Percentiles rank a stretch among this genome's conserved stretches.
phyloP scores from a whole-genome alignment of 1,140 invertebrate genomes.

The Platorchestia sp. region DNA sequence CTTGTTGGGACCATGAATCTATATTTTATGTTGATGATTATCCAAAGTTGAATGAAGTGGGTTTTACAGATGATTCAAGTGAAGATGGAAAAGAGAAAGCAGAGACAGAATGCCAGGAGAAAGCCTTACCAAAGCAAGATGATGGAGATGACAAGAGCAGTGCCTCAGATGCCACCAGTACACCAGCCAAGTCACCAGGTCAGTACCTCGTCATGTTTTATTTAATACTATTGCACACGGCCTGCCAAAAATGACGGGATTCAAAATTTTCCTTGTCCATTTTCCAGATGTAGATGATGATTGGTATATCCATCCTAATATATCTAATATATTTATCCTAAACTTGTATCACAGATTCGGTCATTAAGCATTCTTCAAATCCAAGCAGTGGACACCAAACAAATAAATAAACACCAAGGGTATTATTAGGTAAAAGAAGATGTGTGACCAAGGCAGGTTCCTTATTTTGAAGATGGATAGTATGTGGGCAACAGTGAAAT shows the following conservation, averaged over 20 bases:
- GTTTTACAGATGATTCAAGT: slow-evolving; percentile 33
- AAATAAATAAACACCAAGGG: too few species aligned
- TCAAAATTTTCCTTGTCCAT: too few species aligned
- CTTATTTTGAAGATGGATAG: too few species aligned
- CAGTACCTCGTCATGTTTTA: too few species aligned
- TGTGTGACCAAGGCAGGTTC: too few species aligned
- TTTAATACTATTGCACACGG: neutral
- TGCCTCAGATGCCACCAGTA: neutral
- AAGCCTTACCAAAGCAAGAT: slow-evolving; percentile 2
- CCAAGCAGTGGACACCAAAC: too few species aligned
- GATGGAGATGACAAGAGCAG: neutral
- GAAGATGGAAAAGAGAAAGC: slow-evolving; percentile 57
- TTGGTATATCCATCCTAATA: neutral
- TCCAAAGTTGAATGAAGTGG: neutral
- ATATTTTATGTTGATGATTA: too few species aligned
- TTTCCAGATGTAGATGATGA: neutral
- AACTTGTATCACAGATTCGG: neutral
- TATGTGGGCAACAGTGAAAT: neutral
- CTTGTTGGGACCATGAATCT: too few species aligned
- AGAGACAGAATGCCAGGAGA: slow-evolving; percentile 44
- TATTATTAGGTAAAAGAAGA: too few species aligned
- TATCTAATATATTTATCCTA: neutral
- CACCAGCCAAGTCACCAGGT: neutral
- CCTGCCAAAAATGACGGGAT: neutral
- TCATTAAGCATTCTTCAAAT: neutral